Conservation (phyloP, 1,140 invertebrate species). For the Papilio polyxenes region DNA sequence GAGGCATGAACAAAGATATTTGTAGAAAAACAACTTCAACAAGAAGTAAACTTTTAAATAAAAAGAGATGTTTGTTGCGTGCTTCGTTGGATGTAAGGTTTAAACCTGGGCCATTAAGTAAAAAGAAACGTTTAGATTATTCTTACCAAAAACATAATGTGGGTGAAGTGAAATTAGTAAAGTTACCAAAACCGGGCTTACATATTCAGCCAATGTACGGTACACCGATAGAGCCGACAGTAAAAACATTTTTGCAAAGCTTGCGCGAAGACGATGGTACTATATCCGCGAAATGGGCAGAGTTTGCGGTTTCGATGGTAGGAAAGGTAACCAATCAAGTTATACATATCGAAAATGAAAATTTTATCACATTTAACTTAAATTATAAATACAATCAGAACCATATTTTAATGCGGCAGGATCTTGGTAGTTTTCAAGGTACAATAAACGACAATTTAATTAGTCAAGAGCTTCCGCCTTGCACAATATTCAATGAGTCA, state of each 20-base stretch:
- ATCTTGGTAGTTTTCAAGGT: conserved; percentile 42
- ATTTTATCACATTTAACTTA: conserved; percentile 61
- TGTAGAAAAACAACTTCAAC: conserved; percentile 41
- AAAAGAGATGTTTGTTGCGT: conserved; percentile 56
- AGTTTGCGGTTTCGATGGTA: conserved; percentile 67
- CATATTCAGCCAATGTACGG: conserved; percentile 62
- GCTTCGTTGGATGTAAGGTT: conserved; percentile 68
- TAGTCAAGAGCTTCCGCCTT: neutral
- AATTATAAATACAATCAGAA: conserved; percentile 66
- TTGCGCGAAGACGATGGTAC: conserved; percentile 56
- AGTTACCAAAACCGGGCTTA: conserved; percentile 63
- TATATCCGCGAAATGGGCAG: conserved; percentile 68
- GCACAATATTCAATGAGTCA: conserved; percentile 32
- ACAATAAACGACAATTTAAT: conserved; percentile 21
- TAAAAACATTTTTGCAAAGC: conserved; percentile 61
- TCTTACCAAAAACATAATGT: conserved; percentile 72
- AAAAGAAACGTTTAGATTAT: conserved; percentile 63
- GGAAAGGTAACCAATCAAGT: conserved; percentile 53
- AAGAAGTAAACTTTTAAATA: conserved; percentile 43
- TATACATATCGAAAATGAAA: conserved; percentile 47
- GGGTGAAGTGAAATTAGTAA: conserved; percentile 58
- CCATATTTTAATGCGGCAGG: conserved; percentile 62
- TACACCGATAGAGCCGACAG: conserved; percentile 53
- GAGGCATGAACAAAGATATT: conserved; percentile 38
- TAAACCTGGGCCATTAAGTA: conserved; percentile 70